These are phyloP conservation scores for Natrix natrix DNA, from an alignment of 2,797 vertebrate species.

Conservation along the genomic window DNA sequence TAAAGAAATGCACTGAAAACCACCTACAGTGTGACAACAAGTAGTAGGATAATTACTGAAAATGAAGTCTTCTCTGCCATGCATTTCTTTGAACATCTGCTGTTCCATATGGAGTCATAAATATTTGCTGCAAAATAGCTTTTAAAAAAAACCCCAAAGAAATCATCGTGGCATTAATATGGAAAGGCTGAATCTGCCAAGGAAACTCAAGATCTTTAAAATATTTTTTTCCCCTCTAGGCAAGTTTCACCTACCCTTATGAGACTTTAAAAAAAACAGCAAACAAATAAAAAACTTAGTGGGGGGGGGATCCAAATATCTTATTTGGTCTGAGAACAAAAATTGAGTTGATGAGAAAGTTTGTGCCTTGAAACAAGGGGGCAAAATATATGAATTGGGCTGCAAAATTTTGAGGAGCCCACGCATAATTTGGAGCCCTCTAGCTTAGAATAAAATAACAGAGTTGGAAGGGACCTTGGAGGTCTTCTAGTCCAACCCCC, in stretches of 20 bases:
- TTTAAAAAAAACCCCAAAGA: constrained; percentile 61
- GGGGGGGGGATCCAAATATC: background rate
- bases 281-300: constrained; percentile 15
- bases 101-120: constrained; percentile 73
- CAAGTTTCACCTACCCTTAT: constrained; percentile 60
- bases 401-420: background rate
- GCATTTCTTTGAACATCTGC: constrained; percentile 70
- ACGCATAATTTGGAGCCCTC: background rate
- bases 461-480: no score
- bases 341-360: constrained; percentile 14
- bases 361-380: constrained; percentile 15
- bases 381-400: constrained; percentile 3
- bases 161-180: constrained; percentile 70
- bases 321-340: constrained; percentile 37
- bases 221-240: constrained; percentile 45
- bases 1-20: constrained; percentile 65
- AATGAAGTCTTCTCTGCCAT: constrained; percentile 69
- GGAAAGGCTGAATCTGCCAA: constrained; percentile 60
- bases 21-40: constrained; percentile 72
- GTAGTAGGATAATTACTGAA: constrained; percentile 68
- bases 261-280: constrained; percentile 40
- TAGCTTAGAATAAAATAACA: no score
- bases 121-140: constrained; percentile 74
- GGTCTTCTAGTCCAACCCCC: no score
- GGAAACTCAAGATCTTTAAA: constrained; percentile 55